Conservation (phyloP, 1,140 invertebrate species). For the Hylyphantes graminicola region DNA sequence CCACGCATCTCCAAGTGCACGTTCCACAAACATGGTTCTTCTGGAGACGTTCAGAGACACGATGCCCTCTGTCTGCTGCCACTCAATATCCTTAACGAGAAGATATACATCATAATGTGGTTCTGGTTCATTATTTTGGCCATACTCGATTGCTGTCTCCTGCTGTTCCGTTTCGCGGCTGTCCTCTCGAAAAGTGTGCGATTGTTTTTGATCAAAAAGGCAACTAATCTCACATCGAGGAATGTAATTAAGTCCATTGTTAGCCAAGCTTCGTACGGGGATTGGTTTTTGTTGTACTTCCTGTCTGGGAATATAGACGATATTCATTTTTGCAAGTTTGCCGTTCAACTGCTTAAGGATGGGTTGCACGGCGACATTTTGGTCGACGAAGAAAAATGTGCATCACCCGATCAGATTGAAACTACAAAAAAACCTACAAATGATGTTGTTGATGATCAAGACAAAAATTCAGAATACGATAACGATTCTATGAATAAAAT, state of each 20-base stretch:
- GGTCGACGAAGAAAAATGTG: no score
- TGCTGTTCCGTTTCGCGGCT: constrained; percentile 81
- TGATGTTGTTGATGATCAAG: no score
- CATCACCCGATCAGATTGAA: no score
- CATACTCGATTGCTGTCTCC: constrained; percentile 77
- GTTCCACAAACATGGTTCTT: constrained; percentile 86
- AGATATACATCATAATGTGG: constrained; percentile 83
- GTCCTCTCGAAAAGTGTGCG: constrained; percentile 72
- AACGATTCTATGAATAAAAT: no score
- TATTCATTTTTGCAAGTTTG: constrained; percentile 60
- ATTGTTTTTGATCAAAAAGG: constrained; percentile 28
- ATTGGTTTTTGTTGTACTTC: constrained; percentile 84
- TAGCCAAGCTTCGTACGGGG: constrained; percentile 75
- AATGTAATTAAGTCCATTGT: constrained; percentile 46
- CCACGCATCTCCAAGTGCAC: constrained; percentile 90
- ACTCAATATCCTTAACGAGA: constrained; percentile 83
- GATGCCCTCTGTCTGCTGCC: constrained; percentile 76
- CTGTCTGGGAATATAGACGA: constrained; percentile 85
- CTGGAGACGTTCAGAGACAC: constrained; percentile 75
- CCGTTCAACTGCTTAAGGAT: neutral
- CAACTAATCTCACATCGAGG: constrained; percentile 37
- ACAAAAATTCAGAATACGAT: no score
- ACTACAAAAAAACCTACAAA: no score
- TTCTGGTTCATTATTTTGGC: constrained; percentile 67
- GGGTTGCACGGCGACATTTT: no score